These are phyloP conservation scores for Manis pentadactyla DNA, from an alignment of 2,797 vertebrate species.

Conservation along the genomic window DNA sequence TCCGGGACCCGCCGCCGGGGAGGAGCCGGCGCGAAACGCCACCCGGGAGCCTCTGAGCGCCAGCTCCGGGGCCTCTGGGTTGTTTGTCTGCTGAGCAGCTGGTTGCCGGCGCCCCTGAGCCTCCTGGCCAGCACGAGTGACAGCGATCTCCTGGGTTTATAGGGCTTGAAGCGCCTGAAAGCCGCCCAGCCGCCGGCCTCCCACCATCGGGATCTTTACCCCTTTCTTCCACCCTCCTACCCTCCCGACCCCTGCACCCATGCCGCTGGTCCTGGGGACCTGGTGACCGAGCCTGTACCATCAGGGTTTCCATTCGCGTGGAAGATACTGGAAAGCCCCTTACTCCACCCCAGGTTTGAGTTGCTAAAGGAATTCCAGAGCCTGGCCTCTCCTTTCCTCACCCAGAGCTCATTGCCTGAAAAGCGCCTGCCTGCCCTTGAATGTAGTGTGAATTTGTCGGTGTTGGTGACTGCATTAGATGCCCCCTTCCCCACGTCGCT, in stretches of 20 bases:
- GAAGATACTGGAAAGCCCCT: background rate
- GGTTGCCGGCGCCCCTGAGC: background rate
- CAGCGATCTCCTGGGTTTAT: background rate
- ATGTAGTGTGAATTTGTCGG: background rate
- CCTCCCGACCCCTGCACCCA: no score
- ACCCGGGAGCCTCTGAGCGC: background rate
- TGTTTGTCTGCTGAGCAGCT: background rate
- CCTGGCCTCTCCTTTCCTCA: background rate
- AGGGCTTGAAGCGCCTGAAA: background rate
- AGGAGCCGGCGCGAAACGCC: background rate
- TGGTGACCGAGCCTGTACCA: background rate
- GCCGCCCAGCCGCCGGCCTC: background rate
- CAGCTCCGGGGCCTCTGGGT: background rate
- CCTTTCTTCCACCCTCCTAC: background rate
- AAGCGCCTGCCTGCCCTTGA: background rate
- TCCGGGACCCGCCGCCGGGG: background rate
- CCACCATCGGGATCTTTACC: background rate
- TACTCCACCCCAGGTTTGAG: background rate
- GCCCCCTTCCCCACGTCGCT: background rate
- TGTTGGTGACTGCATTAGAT: background rate
- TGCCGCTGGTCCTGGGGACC: background rate
- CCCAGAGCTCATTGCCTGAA: background rate
- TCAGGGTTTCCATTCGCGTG: background rate
- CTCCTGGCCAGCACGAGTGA: background rate
- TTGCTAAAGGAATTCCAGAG: background rate